phyloP scores from a whole-genome alignment of 2,888 invertebrate genomes.

The Nomada ruficornis region DNA sequence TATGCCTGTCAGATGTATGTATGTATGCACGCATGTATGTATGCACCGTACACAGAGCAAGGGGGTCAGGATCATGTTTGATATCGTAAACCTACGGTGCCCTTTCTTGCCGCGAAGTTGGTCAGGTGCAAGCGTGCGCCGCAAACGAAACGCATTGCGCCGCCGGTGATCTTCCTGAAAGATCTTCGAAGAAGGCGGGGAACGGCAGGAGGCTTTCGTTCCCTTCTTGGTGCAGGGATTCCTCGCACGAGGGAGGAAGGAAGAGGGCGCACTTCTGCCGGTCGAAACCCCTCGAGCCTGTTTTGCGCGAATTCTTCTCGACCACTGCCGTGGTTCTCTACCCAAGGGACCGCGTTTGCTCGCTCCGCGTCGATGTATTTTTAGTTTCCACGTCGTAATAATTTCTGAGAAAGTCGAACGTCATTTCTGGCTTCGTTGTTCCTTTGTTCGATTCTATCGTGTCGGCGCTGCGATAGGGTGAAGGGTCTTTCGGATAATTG shows the following conservation, averaged over 20 bases:
- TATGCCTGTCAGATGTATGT: constrained; percentile 25
- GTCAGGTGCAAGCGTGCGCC: constrained; percentile 69
- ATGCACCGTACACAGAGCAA: neutral
- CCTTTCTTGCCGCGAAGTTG: constrained; percentile 51
- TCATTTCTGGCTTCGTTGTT: too few relatives aligned
- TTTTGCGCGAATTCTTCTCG: constrained; percentile 75
- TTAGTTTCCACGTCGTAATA: constrained; percentile 23
- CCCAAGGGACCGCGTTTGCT: constrained; percentile 50
- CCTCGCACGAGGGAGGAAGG: constrained; percentile 68
- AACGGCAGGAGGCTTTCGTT: constrained; percentile 64
- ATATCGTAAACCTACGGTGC: constrained; percentile 30
- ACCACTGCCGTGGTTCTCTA: constrained; percentile 68
- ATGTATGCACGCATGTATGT: neutral
- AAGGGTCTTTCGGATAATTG: neutral
- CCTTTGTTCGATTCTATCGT: neutral
- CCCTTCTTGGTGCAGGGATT: constrained; percentile 69
- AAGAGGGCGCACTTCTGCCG: constrained; percentile 69
- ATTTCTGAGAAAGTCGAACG: constrained; percentile 25
- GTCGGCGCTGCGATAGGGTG: neutral
- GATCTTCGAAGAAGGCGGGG: constrained; percentile 67
- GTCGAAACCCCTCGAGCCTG: constrained; percentile 74
- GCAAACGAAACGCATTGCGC: constrained; percentile 69
- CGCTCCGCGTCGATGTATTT: constrained; percentile 26
- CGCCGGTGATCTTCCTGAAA: constrained; percentile 73
- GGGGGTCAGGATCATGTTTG: constrained; percentile 36